Base-by-base conservation (phyloP, 2,888 invertebrate species). In the Protophormia terraenovae region DNA sequence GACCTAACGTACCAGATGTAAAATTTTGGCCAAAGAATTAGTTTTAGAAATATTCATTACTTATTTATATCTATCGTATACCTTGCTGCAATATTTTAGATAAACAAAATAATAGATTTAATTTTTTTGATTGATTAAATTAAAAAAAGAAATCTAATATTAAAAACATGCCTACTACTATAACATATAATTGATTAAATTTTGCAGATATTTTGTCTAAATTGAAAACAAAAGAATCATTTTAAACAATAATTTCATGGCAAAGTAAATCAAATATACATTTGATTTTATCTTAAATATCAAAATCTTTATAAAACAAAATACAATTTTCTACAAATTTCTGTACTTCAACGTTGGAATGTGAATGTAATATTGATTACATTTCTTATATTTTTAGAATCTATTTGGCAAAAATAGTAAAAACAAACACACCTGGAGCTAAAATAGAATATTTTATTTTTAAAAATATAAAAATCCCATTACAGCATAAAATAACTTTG, bases 341-440 rank as follows among this genome's bases (percentile, higher is more conserved):
- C 12, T 14, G 5, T 53, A 2, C 1, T 4, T 19, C n/a, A 66
- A 47, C 12, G 3, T 29, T 29, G 27, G 16, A 22, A 27, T 41
- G 1, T 6, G n/a, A 8, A 10, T 38, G 27, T 38, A 38, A 38
- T 38, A 38, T 53, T 29, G 58, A 60, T 32, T n/a, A 50, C 4
- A 10, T 47, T 62, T 35, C 1, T 24, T 64, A 19, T 55, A 22
- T 35, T 47, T 47, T 10, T 32, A 22, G 14, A 22, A 10, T 62
- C 0, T 47, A 64, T n/a, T 55, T 64, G 71, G 53, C 24, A 47
- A 58, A 64, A 66, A 14, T n/a, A 10, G n/a, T 3, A 60, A 60
- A 69, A 53, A 19, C 41, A 60, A 29, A 73, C 14, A 41, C 62
- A 84, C 62, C 79, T 71, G 71, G 7, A 69, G 45, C 47, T 35